Evolutionary conservation across 2,113 vertebrate species (phyloP).

Genomic region (Dasyornis broadbenti): DNA sequence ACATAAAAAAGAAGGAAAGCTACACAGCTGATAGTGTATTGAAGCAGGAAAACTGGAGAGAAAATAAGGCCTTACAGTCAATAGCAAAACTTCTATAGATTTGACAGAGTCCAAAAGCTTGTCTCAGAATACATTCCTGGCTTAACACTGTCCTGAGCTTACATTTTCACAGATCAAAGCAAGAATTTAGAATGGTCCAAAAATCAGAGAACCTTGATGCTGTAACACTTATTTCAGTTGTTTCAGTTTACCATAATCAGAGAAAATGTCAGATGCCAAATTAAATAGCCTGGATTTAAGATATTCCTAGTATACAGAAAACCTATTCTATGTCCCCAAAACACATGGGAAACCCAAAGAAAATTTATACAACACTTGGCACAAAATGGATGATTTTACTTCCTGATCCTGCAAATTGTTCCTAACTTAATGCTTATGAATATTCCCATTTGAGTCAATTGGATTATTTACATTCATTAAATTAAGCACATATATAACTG

Average conservation of each 20-base stretch:
- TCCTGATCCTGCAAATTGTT: slow-evolving; percentile 12
- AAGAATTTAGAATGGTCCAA: neutral
- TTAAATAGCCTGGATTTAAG: neutral
- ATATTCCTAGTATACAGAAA: neutral
- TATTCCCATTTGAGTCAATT: slow-evolving; percentile 40
- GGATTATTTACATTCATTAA: slow-evolving; percentile 53
- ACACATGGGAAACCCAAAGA: neutral
- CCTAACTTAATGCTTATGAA: slow-evolving; percentile 40
- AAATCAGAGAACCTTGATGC: neutral
- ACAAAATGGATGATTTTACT: neutral
- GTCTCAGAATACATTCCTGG: neutral
- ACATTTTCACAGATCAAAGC: neutral
- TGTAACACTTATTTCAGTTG: neutral
- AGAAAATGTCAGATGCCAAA: neutral
- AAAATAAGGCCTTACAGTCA: neutral
- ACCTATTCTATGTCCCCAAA: neutral
- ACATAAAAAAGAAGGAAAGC: neutral
- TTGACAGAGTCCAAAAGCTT: neutral
- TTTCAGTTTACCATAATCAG: neutral
- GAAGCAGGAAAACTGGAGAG: neutral
- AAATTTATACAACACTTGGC: neutral
- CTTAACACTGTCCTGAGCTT: neutral
- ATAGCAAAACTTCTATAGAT: neutral
- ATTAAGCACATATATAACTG: slow-evolving; percentile 56
- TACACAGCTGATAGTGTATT: neutral